A percentile compares a stretch with the other conserved stretches of the same genome.
These are phyloP conservation scores for Geotrupes spiniger DNA, from an alignment of 2,888 invertebrate species.

Conservation along the genomic window DNA sequence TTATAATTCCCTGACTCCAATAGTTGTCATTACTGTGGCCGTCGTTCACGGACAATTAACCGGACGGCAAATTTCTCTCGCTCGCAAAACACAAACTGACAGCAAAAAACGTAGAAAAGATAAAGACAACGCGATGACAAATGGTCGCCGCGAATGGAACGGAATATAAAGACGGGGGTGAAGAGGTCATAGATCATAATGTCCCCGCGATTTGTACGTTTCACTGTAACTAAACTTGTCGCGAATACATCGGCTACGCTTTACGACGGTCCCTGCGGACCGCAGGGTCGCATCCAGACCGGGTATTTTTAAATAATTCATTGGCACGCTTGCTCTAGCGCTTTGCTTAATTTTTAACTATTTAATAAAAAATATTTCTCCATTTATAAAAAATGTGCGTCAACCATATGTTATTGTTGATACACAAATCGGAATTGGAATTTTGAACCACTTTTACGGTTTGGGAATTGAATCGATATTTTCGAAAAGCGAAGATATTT, in stretches of 20 bases:
- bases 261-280: constrained; percentile 13
- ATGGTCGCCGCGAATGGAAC: constrained; percentile 23
- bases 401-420: too few relatives aligned
- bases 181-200: constrained; percentile 30
- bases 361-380: too few relatives aligned
- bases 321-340: not conserved
- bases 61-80: too few relatives aligned
- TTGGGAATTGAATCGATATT: too few relatives aligned
- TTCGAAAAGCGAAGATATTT: too few relatives aligned
- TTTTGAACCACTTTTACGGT: too few relatives aligned
- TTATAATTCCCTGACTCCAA: too few relatives aligned
- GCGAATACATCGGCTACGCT: constrained; percentile 26
- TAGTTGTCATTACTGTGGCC: too few relatives aligned
- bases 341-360: not conserved
- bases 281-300: not conserved
- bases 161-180: constrained; percentile 29
- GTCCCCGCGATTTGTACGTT: constrained; percentile 35
- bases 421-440: too few relatives aligned
- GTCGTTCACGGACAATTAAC: too few relatives aligned
- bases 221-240: constrained; percentile 33
- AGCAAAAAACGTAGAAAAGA: constrained; percentile 14
- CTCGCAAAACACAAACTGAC: too few relatives aligned
- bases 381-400: too few relatives aligned
- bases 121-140: constrained; percentile 23
- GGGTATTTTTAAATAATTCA: not conserved